Base-by-base conservation (phyloP, 35 echinoderm and acorn worm species). In the Holothuria glaberrima region DNA sequence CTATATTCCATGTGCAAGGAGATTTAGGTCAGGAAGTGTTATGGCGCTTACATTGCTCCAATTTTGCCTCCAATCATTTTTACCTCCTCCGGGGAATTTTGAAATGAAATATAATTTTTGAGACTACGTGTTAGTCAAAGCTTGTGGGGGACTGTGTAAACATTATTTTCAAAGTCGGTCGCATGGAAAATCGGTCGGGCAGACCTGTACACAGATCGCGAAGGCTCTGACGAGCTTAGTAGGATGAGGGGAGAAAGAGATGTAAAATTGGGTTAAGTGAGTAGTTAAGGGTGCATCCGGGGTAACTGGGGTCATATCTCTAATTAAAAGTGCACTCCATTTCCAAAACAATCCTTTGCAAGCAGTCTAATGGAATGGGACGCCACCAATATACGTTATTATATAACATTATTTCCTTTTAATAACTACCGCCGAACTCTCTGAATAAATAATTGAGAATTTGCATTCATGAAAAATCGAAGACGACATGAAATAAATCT, bases 81-180 rank as follows among this genome's bases (percentile, higher is more conserved):
- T 48, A 59, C 22, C 52, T 61, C 80, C 80, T 56, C 80, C 52
- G 59, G 80, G 80, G 80, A 84, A 84, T 84, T 84, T 84, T 84
- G 80, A 84, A 57, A 84, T 57, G 80, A 84, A 84, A 84, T 84
- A 84, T 84, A 84, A 84, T 84, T 84, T 84, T 84, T 84, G 80
- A 62, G 80, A 84, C 80, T 84, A 61, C 59, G 59, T 84, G 80
- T 84, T 84, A 84, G 80, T 59, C 59, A 84, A 84, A 84, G 46
- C 80, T 61, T 84, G 54, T 59, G 52, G 57, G 80, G 58, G 33
- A 84, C 80, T 84, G 80, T 58, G 59, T 84, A 84, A 84, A 84
- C 80, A 84, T 84, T 84, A 84, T 84, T 84, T 84, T 84, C 80
- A 61, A 84, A 84, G 58, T 36, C 80, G 80, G 80, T 84, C 80